These are phyloP conservation scores for Homarus americanus DNA, from an alignment of 1,140 invertebrate genomes.

Conservation along the genomic window DNA sequence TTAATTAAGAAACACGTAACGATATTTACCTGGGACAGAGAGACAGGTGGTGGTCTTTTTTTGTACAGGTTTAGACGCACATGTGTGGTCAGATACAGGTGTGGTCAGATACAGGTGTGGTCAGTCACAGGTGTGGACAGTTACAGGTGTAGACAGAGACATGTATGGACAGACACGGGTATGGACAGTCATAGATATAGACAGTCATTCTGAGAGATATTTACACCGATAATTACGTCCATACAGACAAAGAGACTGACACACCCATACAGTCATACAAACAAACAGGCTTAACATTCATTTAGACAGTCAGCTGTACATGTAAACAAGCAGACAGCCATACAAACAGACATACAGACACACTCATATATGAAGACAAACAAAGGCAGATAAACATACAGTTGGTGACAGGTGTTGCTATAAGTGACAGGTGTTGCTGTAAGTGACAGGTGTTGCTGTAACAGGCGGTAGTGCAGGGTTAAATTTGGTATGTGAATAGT, in stretches of 20 bases:
- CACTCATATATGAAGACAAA: not conserved
- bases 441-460: not conserved
- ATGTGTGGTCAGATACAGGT: not conserved
- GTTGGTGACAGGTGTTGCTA: not conserved
- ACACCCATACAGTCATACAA: not conserved
- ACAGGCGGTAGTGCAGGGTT: not conserved
- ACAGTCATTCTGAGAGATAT: not conserved
- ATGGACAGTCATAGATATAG: not conserved
- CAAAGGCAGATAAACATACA: not conserved
- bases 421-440: constrained; percentile 2
- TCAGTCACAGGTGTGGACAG: not conserved
- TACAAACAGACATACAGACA: constrained; percentile 36
- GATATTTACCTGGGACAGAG: too few species aligned
- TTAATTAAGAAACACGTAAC: too few species aligned
- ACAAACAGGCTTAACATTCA: constrained; percentile 10
- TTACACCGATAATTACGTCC: not conserved
- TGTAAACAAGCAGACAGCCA: constrained; percentile 35
- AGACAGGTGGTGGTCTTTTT: too few species aligned
- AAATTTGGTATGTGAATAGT: too few species aligned
- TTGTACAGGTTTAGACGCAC: too few species aligned
- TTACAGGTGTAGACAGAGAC: not conserved
- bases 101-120: not conserved
- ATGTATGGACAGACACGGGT: not conserved
- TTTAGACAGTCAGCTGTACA: not conserved
- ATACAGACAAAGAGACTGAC: not conserved